Base-by-base conservation (phyloP, 2,113 vertebrate species). In the Solea solea region DNA sequence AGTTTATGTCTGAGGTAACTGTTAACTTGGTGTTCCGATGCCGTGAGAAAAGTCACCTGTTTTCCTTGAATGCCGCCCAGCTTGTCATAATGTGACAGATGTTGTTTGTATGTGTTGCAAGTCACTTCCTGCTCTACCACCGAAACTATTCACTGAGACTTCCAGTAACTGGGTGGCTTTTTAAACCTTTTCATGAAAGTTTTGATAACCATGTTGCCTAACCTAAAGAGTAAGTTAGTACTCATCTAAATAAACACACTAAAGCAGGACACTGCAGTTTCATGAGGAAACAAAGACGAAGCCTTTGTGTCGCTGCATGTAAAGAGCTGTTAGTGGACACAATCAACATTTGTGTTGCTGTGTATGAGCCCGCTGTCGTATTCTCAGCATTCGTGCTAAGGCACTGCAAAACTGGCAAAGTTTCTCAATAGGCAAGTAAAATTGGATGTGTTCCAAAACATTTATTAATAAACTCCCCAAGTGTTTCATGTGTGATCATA, bases 1-100 rank as follows among this genome's bases (percentile, higher is more conserved):
- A 84, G 86, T 90, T 90, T 90, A 85, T 75, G 80, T 89, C 71
- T 83, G 82, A 87, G 87, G 81, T 82, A 87, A 82, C 73, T 90
- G 88, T 90, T 90, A 90, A 90, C 75, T 88, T 80, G 83, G 78
- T 51, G 64, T 53, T 60, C 48, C 42, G 39, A 82, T 85, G 78
- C 65, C 80, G 74, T 91, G 85, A 89, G 88, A 90, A 88, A 86
- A 78, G 80, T 89, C 83, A 86, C 82, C 70, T 72, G 74, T 67
- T 87, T 86, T 79, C 62, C 62, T 70, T 70, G 70, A 82, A 85
- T 68, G 63, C 73, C 4, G 41, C 62, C 55, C 45, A 58, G 64
- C 82, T 55, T 10, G 72, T 86, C 79, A 80, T 63, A 65, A 9
- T 81, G 72, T 89, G 74, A 64, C 84, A 89, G 52, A 64, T 76